Percentiles rank a stretch among this genome's conserved stretches.
Conservation (phyloP, 2,797 vertebrate species). For the Adelosebastes latens region DNA sequence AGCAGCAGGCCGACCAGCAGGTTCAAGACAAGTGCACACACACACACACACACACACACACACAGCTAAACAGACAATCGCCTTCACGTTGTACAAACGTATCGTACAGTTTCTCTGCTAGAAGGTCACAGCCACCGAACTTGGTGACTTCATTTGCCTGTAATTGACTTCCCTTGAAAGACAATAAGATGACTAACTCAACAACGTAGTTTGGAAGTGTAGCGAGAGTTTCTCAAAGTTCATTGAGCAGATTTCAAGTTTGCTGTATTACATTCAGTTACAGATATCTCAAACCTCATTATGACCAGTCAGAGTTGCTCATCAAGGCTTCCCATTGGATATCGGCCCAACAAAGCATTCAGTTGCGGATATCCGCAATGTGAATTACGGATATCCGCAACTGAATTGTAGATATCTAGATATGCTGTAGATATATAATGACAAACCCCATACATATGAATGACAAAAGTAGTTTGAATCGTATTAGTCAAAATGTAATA, state of each 20-base stretch:
- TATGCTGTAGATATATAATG: too few species aligned
- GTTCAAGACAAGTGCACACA: constrained; percentile 70
- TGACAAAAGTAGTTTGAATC: too few species aligned
- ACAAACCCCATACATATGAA: too few species aligned
- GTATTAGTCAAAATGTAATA: too few species aligned
- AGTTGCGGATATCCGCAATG: too few species aligned
- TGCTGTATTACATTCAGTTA: not conserved
- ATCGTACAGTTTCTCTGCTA: not conserved
- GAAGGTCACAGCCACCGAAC: not conserved
- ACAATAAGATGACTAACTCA: not conserved
- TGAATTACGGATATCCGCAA: too few species aligned
- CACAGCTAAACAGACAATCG: not conserved
- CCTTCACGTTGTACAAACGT: not conserved
- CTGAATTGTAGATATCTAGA: accelerated
- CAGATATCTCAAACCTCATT: too few species aligned
- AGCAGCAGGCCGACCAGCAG: constrained; percentile 93
- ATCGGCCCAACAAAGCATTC: too few species aligned
- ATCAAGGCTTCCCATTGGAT: too few species aligned
- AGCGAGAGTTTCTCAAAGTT: not conserved
- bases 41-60: not conserved
- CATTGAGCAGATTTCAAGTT: not conserved
- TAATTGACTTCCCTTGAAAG: not conserved
- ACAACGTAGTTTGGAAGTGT: not conserved
- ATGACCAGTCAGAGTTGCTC: too few species aligned
- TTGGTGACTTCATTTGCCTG: not conserved